Evolutionary conservation across 2,113 vertebrate species (phyloP).

Genomic region (Oreochromis niloticus): DNA sequence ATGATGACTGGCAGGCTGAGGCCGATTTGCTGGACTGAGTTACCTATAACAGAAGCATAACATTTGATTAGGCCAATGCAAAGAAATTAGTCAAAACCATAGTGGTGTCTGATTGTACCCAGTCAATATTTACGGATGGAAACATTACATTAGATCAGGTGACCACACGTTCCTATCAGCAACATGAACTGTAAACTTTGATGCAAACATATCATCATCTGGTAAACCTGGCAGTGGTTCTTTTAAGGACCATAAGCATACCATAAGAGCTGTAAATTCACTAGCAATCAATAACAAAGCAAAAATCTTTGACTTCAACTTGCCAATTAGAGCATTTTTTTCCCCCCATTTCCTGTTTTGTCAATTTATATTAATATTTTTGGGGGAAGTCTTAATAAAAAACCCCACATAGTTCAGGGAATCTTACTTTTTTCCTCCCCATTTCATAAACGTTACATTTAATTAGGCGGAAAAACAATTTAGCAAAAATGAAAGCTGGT

Average conservation of each 20-base stretch:
- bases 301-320: neutral
- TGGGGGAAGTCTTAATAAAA: neutral
- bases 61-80: neutral
- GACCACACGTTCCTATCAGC: neutral
- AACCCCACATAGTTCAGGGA: neutral
- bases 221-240: neutral
- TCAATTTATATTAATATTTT: neutral
- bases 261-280: neutral
- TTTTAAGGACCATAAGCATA: neutral
- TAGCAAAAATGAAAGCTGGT: neutral
- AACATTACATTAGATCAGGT: neutral
- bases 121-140: neutral
- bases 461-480: neutral
- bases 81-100: neutral
- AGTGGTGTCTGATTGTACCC: neutral
- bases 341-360: neutral
- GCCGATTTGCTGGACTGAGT: conserved; percentile 91
- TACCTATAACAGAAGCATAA: conserved; percentile 72
- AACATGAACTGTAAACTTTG: neutral
- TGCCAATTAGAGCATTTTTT: neutral
- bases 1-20: conserved; percentile 98
- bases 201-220: neutral
- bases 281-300: neutral
- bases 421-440: neutral
- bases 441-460: neutral